Base-by-base conservation (phyloP, 2,888 invertebrate species). In the Tetragnatha montana region DNA sequence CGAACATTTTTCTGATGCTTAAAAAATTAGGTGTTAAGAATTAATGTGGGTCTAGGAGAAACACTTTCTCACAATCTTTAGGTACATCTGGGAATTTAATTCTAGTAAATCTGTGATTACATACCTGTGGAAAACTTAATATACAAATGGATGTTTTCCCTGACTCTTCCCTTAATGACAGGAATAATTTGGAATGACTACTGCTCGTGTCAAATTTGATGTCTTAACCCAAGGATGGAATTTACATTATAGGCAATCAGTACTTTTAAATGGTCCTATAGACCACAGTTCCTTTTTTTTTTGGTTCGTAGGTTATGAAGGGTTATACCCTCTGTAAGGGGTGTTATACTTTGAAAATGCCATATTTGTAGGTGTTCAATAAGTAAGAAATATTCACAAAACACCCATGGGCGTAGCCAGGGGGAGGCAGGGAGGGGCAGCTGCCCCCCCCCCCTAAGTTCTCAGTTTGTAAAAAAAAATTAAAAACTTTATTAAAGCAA, bases 11-110 rank as follows among this genome's bases (percentile, higher is more conserved):
- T 60, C 22, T 68, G 8, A 50, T 35, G 75, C 21, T 51, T 79
- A 60, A 17, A 22, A 79, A 79, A 79, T 79, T 21, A 22, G 79
- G 79, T 79, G 79, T n/a, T 22, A 79, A 79, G 68, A 68, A 73
- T 79, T 68, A 50, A 78, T n/a, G 51, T 50, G 50, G 49, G 50
- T 12, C 50, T 35, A 35, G 78, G 19, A 50, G 35, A 35, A 35
- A 35, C 35, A 35, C 17, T 74, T 74, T 74, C 17, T 22, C 21
- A 14, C 12, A 74, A 21, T 74, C 74, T 74, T 8, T 74, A 22
- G 22, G 14, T 74, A 19, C 74, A 35, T 74, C 74, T 74, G 74
- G 74, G 17, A 74, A 74, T 74, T 74, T 74, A 47, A 74, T 74
- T 35, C 74, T 10, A 35, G 35, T 74, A 74, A 74, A 74, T 74